Percentiles rank a stretch among this genome's conserved stretches.
phyloP scores from a whole-genome alignment of 2,888 invertebrate genomes.

The Caenorhabditis zanzibari region DNA sequence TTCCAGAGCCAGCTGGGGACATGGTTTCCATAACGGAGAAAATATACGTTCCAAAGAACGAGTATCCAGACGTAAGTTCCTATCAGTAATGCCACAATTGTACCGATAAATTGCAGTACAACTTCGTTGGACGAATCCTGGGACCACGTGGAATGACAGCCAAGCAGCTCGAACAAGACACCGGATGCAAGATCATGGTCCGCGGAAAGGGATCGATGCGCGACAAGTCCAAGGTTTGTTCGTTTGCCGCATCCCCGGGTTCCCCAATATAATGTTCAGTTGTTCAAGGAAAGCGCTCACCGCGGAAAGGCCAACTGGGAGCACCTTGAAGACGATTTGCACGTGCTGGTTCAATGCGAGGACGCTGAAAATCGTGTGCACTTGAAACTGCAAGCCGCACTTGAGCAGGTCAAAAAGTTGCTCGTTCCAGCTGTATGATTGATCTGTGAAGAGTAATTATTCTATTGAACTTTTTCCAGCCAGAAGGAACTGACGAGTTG shows the following conservation, averaged over 20 bases:
- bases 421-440: conserved; percentile 92
- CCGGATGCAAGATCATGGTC: conserved; percentile 99
- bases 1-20: conserved; percentile 81
- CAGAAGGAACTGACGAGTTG: conserved; percentile 99
- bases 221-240: conserved; percentile 71
- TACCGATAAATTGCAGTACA: conserved; percentile 90
- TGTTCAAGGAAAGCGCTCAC: conserved; percentile 95
- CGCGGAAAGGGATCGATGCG: conserved; percentile 89
- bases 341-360: conserved; percentile 92
- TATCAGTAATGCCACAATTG: neutral
- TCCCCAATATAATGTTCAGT: conserved; percentile 42
- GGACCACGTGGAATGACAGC: conserved; percentile 99
- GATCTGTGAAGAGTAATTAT: neutral
- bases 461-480: conserved; percentile 87
- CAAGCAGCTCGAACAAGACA: conserved; percentile 99
- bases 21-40: conserved; percentile 97
- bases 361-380: conserved; percentile 98
- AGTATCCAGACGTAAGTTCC: conserved; percentile 96
- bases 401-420: conserved; percentile 97
- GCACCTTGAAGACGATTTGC: conserved; percentile 97
- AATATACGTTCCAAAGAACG: conserved; percentile 99
- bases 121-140: conserved; percentile 99
- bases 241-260: neutral
- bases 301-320: conserved; percentile 99
- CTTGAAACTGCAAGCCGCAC: conserved; percentile 94